Evolutionary conservation across 2,113 vertebrate species (phyloP).

Genomic region (Dipodomys stephensi): DNA sequence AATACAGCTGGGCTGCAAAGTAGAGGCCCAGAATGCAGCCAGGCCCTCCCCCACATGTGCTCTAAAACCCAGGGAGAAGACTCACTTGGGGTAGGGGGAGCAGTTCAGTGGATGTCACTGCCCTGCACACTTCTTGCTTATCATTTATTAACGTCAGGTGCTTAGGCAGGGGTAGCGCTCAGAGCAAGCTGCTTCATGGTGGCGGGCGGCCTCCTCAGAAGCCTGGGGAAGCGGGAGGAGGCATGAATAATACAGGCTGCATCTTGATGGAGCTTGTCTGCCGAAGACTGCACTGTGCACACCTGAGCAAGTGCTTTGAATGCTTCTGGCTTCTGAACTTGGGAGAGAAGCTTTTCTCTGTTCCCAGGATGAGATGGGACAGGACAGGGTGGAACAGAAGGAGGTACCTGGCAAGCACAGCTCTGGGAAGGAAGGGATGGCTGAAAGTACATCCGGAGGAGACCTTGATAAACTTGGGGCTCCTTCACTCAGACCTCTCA

Average conservation of each 20-base stretch:
- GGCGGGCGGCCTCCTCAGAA: constrained; percentile 61
- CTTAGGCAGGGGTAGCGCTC: constrained; percentile 73
- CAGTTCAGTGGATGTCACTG: constrained; percentile 68
- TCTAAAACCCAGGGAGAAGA: constrained; percentile 36
- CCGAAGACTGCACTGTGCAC: constrained; percentile 53
- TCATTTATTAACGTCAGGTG: constrained; percentile 81
- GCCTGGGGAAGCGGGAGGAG: constrained; percentile 55
- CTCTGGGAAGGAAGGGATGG: not conserved
- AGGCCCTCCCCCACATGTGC: constrained; percentile 7
- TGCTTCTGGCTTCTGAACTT: not conserved
- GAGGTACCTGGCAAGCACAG: constrained; percentile 3
- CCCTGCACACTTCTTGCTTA: constrained; percentile 78
- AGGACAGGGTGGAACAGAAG: not conserved
- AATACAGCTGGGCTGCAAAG: constrained; percentile 79
- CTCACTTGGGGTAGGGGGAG: not conserved
- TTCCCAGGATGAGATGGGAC: not conserved
- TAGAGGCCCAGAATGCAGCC: constrained; percentile 70
- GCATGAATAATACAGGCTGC: constrained; percentile 81
- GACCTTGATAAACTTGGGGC: not conserved
- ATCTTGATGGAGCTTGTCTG: constrained; percentile 78
- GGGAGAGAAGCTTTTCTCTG: not conserved
- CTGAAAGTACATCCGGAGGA: not conserved
- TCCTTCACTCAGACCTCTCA: not conserved
- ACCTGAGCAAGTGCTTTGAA: constrained; percentile 74
- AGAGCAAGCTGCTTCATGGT: constrained; percentile 18